Evolutionary conservation across 2,797 vertebrate species (phyloP).

Genomic region (Liparis tanakae): DNA sequence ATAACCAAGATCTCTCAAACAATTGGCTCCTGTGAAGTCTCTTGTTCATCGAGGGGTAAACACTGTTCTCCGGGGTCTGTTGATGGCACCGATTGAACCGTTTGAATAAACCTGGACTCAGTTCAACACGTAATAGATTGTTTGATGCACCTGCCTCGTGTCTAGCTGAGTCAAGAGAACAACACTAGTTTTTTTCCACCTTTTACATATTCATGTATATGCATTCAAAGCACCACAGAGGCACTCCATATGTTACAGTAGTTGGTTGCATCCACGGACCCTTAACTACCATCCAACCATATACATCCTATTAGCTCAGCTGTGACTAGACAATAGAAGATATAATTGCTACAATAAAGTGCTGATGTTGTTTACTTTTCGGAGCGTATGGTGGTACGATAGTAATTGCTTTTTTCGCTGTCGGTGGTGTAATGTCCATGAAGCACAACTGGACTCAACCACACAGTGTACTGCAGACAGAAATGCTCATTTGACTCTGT

Average conservation of each 20-base stretch:
- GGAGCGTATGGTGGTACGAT: constrained; percentile 30
- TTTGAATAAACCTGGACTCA: constrained; percentile 6
- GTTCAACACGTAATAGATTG: constrained; percentile 4
- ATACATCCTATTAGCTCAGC: not conserved
- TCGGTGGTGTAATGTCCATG: not conserved
- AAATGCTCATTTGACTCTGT: constrained; percentile 12
- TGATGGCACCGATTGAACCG: not conserved
- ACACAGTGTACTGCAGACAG: constrained; percentile 27
- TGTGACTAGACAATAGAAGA: not conserved
- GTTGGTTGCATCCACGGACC: not conserved
- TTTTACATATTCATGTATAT: constrained; percentile 4
- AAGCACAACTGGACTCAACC: constrained; percentile 16
- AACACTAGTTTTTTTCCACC: not conserved
- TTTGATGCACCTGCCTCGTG: constrained; percentile 2
- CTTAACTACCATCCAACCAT: not conserved
- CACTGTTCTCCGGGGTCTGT: not conserved
- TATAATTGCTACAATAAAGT: constrained; percentile 1
- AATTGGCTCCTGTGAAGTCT: not conserved
- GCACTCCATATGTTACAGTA: not conserved
- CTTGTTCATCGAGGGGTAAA: not conserved
- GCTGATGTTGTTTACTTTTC: constrained; percentile 13
- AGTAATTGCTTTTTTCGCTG: constrained; percentile 42
- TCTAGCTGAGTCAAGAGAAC: not conserved
- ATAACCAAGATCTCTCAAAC: not conserved
- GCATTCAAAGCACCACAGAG: not conserved